phyloP scores from a whole-genome alignment of 2,888 invertebrate species.

The Caenorhabditis sp. region DNA sequence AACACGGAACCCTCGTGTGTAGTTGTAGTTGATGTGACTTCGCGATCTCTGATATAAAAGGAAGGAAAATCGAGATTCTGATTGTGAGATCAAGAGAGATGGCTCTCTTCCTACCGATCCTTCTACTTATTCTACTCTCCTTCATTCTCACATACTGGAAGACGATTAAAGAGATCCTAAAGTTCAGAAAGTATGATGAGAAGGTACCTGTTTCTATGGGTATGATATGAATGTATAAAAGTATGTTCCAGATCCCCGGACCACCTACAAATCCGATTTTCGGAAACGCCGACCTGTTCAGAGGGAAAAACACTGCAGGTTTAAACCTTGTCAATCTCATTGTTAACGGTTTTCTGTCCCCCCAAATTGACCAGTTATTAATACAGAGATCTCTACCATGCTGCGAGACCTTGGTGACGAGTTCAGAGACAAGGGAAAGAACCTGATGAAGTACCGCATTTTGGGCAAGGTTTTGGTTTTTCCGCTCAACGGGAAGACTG shows the following conservation, averaged over 20 bases:
- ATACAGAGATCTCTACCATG: constrained; percentile 24
- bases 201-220: constrained; percentile 3
- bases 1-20: neutral
- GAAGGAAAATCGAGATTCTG: too few species aligned
- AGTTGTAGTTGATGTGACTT: neutral
- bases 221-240: neutral
- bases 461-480: constrained; percentile 39
- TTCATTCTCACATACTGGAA: constrained; percentile 28
- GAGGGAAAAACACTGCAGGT: constrained; percentile 25
- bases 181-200: constrained; percentile 36
- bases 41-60: neutral
- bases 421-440: constrained; percentile 10
- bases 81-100: constrained; percentile 9
- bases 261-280: constrained; percentile 35
- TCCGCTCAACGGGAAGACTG: constrained; percentile 39
- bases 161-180: neutral
- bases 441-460: constrained; percentile 29
- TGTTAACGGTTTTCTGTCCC: too few species aligned
- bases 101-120: constrained; percentile 25
- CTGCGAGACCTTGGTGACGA: constrained; percentile 34
- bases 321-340: too few species aligned
- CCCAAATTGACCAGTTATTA: too few species aligned
- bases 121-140: constrained; percentile 4
- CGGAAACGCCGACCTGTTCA: constrained; percentile 20
- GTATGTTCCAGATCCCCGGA: constrained; percentile 25